A percentile compares a stretch with the other conserved stretches of the same genome.
Evolutionary conservation across 1,140 invertebrate genomes (phyloP).

Genomic region (Drosophila yakuba): DNA sequence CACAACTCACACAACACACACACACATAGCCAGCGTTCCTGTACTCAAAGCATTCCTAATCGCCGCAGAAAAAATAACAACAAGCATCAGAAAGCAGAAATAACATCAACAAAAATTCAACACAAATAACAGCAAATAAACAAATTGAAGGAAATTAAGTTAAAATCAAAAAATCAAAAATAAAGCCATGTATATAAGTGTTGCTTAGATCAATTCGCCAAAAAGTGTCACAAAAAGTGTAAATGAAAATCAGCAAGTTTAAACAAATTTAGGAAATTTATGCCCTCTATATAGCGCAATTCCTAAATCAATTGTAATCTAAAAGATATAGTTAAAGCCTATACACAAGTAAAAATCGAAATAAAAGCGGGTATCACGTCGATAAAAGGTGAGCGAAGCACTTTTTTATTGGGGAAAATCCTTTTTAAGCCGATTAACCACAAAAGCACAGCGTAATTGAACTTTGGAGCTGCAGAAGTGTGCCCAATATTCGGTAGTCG

Average conservation of each 20-base stretch:
- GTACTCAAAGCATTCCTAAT: slow-evolving; percentile 80
- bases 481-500: slow-evolving; percentile 8
- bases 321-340: slow-evolving; percentile 38
- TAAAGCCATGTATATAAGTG: slow-evolving; percentile 45
- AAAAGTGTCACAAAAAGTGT: slow-evolving; percentile 34
- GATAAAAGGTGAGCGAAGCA: slow-evolving; percentile 54
- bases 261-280: slow-evolving; percentile 55
- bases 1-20: slow-evolving; percentile 22
- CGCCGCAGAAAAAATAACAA: slow-evolving; percentile 45
- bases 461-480: slow-evolving; percentile 4
- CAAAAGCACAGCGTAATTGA: slow-evolving; percentile 15
- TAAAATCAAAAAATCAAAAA: slow-evolving; percentile 42
- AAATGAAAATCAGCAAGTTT: slow-evolving; percentile 28
- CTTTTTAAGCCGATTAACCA: neutral
- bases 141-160: slow-evolving; percentile 32
- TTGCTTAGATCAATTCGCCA: slow-evolving; percentile 66
- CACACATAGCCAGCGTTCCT: slow-evolving; percentile 73
- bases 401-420: neutral
- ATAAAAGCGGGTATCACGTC: slow-evolving; percentile 5
- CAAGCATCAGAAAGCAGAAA: slow-evolving; percentile 23
- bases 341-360: slow-evolving; percentile 20
- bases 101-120: slow-evolving; percentile 31
- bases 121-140: slow-evolving; percentile 24
- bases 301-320: slow-evolving; percentile 72
- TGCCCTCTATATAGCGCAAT: slow-evolving; percentile 59